Percentiles rank a stretch among this genome's conserved stretches.
These are phyloP conservation scores for Nycticryphes semicollaris DNA, from an alignment of 2,113 vertebrate genomes.

Conservation along the genomic window DNA sequence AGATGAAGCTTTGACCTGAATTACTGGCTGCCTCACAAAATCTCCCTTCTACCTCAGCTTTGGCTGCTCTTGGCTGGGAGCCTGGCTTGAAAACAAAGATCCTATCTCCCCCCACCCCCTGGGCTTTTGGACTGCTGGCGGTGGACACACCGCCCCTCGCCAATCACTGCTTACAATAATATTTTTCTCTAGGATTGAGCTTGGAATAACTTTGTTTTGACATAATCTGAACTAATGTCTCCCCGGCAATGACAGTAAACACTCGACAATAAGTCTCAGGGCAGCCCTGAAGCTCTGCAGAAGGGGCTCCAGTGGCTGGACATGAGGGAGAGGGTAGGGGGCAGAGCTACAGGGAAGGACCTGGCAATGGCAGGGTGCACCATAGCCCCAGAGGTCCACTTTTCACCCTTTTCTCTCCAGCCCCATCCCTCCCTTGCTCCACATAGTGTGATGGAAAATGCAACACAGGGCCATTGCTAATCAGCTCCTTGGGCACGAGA, in stretches of 20 bases:
- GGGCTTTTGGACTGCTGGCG: conserved; percentile 33
- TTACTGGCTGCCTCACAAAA: conserved; percentile 52
- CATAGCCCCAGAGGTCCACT: background rate
- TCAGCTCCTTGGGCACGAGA: background rate
- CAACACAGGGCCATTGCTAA: background rate
- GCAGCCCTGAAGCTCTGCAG: conserved; percentile 26
- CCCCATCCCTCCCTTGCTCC: background rate
- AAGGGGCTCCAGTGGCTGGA: background rate
- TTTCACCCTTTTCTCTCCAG: background rate
- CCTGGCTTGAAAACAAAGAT: conserved; percentile 67
- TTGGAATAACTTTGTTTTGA: conserved; percentile 65
- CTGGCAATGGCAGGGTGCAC: background rate
- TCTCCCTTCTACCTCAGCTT: conserved; percentile 61
- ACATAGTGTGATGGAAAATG: background rate
- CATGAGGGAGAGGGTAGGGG: background rate
- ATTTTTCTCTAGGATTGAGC: conserved; percentile 51
- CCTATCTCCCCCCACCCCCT: conserved; percentile 47
- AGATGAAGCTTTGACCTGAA: conserved; percentile 62
- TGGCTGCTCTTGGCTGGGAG: conserved; percentile 66
- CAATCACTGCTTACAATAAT: conserved; percentile 55
- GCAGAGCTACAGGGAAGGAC: background rate
- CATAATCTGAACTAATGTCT: conserved; percentile 62
- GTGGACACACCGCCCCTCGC: conserved; percentile 19
- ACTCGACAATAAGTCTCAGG: conserved; percentile 37
- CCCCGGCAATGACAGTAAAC: conserved; percentile 69